A percentile compares a stretch with the other conserved stretches of the same genome.
These are phyloP conservation scores for Antheraea assamensis DNA, from an alignment of 2,888 invertebrate species.

Conservation along the genomic window DNA sequence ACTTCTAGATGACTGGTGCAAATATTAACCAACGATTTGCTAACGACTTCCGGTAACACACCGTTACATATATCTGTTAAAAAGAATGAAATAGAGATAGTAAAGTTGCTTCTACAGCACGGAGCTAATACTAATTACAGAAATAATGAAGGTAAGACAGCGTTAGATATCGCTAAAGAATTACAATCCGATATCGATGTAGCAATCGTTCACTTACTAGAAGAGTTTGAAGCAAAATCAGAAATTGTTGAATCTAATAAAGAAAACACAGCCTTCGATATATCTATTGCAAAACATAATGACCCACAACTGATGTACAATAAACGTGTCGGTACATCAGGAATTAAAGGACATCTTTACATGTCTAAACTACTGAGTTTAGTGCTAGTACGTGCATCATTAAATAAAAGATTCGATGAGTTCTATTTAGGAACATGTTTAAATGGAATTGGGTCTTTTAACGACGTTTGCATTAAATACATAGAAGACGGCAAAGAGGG, in stretches of 20 bases:
- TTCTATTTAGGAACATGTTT: not conserved
- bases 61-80: not conserved
- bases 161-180: not conserved
- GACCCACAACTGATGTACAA: not conserved
- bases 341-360: slow-evolving; percentile 1
- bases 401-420: not conserved
- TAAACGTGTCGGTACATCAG: slow-evolving; percentile 5
- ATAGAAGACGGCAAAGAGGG: not conserved
- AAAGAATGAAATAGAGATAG: not conserved
- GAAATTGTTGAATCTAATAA: not conserved
- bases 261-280: not conserved
- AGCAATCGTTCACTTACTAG: not conserved
- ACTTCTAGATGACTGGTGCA: not conserved
- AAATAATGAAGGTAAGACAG: not conserved
- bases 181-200: not conserved
- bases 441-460: not conserved
- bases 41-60: not conserved
- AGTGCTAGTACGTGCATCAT: slow-evolving; percentile 2
- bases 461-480: not conserved
- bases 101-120: not conserved
- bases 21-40: not conserved
- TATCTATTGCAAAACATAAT: not conserved
- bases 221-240: not conserved
- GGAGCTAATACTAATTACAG: slow-evolving; percentile 1
- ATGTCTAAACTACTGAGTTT: not conserved